Evolutionary conservation across 2,888 invertebrate genomes (phyloP), one percentile per base, ranked within the genome.

Genomic region (Acanthococcus lagerstroemiae): DNA sequence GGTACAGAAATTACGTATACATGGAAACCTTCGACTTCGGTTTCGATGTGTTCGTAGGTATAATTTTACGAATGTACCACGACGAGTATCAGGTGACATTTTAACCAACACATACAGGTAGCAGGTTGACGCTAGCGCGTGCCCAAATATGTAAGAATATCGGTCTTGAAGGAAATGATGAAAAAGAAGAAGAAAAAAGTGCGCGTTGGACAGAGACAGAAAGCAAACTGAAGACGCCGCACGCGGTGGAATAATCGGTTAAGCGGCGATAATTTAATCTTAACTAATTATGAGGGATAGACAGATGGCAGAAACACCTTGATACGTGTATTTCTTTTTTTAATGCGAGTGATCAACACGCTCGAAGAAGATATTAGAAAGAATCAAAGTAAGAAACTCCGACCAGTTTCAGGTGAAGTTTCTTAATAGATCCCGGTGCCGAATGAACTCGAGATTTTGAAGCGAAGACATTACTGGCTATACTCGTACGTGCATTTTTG

Each of bases 201-300:
- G 37, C 37, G n/a, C n/a, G n/a, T 37, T 37, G 37, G 37, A 37
- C 12, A 37, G 37, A 37, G 37, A 15, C n/a, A 15, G 37, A 3
- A 37, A 37, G 12, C 12, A 37, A 37, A 37, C n/a, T 37, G n/a
- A 24, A 52, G 15, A 52, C 52, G 22, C 22, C 52, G 52, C 24
- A 15, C 52, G 1, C 24, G 24, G 19, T 52, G 24, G 46, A 26
- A 48, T 57, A 61, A 50, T 27, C 48, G 37, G 48, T 50, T 61
- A 19, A 9, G 30, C 48, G 48, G 25, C 48, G 60, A 44, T 27
- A 25, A 24, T 61, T 63, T 63, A 63, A 63, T 63, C 63, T 52
- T 50, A 37, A 52, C 63, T 63, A 63, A 63, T 63, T 63, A 63
- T 63, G 63, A 37, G 63, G 63, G 63, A 63, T 52, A 63, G 44